Conservation (phyloP, 2,888 invertebrate genomes). For the Artemia sp. region DNA sequence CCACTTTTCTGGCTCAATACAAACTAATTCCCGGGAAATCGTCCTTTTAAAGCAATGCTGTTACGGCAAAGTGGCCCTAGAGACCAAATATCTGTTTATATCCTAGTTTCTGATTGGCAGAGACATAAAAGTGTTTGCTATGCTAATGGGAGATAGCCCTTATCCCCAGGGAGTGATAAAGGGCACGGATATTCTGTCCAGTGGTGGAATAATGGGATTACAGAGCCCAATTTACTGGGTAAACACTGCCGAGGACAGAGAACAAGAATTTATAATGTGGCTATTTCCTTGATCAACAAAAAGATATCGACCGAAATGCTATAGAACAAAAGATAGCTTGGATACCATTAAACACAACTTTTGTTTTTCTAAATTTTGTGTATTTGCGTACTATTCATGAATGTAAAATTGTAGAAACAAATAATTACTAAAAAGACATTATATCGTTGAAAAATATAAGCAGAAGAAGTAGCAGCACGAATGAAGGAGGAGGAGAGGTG, state of each 20-base stretch:
- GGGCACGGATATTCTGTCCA: conserved; percentile 15
- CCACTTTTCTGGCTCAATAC: conserved; percentile 1
- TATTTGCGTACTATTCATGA: no score
- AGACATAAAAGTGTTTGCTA: conserved; percentile 2
- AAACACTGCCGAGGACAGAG: conserved; percentile 10
- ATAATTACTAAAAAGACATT: no score
- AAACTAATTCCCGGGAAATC: conserved; percentile 14
- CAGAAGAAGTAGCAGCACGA: no score
- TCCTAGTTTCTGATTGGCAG: not conserved
- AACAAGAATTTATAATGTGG: no score
- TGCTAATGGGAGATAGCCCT: conserved; percentile 10
- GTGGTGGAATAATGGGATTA: conserved; percentile 12
- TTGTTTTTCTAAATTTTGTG: no score
- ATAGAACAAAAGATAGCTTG: no score
- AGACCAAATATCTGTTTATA: conserved; percentile 12
- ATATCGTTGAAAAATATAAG: no score
- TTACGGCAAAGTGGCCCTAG: conserved; percentile 14
- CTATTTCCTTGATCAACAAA: no score
- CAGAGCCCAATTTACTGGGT: conserved; percentile 12
- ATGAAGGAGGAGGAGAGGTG: no score
- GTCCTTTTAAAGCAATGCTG: conserved; percentile 5
- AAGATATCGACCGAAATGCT: no score
- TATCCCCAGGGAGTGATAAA: conserved; percentile 13
- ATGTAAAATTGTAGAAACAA: no score
- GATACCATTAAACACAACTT: no score